Percentiles rank a stretch among this genome's conserved stretches.
Evolutionary conservation across 1,140 invertebrate genomes (phyloP).

Genomic region (Cherax destructor): DNA sequence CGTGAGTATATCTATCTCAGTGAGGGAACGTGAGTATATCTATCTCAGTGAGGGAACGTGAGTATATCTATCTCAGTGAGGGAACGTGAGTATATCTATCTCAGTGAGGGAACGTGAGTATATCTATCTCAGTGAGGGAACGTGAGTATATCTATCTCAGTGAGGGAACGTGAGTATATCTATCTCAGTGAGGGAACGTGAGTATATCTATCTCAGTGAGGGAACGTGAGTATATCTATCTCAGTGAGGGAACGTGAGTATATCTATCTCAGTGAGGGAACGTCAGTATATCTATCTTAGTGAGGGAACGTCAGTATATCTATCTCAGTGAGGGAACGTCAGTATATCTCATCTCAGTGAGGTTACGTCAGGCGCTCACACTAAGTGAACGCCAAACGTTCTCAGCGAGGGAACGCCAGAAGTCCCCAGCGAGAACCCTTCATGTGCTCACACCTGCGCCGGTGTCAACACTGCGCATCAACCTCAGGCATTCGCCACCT

Average conservation of each 20-base stretch:
- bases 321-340: neutral
- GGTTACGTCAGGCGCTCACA: neutral
- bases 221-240: neutral
- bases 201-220: neutral
- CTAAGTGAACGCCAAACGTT: neutral
- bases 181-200: too few species aligned
- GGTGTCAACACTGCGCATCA: conserved; percentile 37
- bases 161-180: too few species aligned
- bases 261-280: neutral
- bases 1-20: too few species aligned
- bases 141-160: too few species aligned
- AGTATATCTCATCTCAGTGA: neutral
- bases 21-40: too few species aligned
- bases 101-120: too few species aligned
- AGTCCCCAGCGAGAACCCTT: neutral
- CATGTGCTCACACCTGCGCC: conserved; percentile 6
- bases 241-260: neutral
- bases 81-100: too few species aligned
- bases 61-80: too few species aligned
- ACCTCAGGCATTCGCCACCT: neutral
- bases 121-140: too few species aligned
- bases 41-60: too few species aligned
- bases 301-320: neutral
- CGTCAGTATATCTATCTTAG: neutral
- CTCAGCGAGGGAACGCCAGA: neutral